Conservation (phyloP, 2,113 vertebrate genomes). For the Melospiza melodia region DNA sequence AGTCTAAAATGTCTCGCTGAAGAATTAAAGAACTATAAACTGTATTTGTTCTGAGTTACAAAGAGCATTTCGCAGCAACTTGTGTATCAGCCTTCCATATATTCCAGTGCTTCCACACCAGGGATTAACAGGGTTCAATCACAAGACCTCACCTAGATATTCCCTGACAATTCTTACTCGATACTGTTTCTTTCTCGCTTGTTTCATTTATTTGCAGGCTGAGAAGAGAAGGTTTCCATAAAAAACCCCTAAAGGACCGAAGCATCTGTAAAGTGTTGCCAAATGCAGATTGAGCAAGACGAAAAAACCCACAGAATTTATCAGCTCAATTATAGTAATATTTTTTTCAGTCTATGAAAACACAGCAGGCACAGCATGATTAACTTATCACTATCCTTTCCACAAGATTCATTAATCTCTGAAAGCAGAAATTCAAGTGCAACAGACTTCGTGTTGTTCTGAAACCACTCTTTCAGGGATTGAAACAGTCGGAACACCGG, state of each 20-base stretch:
- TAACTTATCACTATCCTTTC: constrained; percentile 50
- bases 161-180: not conserved
- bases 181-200: not conserved
- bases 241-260: not conserved
- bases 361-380: not conserved
- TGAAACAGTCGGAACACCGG: not conserved
- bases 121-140: not conserved
- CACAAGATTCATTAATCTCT: constrained; percentile 17
- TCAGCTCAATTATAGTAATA: constrained; percentile 14
- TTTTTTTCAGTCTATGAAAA: not conserved
- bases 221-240: not conserved
- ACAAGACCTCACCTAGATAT: not conserved
- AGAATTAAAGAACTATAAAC: not conserved
- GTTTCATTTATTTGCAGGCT: not conserved
- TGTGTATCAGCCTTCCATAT: not conserved
- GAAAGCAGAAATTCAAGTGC: not conserved
- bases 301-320: not conserved
- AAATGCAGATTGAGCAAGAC: not conserved
- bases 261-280: not conserved
- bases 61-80: not conserved
- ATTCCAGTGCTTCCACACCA: not conserved
- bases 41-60: not conserved
- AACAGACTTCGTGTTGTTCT: not conserved
- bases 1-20: not conserved
- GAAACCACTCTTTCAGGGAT: not conserved